phyloP scores from a whole-genome alignment of 2,888 invertebrate species.

The Caenorhabditis doughertyi region DNA sequence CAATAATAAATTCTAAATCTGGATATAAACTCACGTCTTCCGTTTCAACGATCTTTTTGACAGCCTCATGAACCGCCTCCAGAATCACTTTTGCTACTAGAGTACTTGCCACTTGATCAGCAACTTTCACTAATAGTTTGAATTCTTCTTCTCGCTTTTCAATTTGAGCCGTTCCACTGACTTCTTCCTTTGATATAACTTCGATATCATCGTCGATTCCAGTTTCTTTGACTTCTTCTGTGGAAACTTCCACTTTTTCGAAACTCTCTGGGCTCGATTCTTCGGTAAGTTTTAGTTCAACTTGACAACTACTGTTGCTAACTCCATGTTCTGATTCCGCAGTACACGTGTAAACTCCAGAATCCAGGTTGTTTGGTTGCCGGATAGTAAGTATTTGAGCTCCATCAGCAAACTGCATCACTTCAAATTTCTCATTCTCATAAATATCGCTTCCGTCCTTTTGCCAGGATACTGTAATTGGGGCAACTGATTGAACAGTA shows the following conservation, averaged over 20 bases:
- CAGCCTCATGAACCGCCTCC: conserved; percentile 79
- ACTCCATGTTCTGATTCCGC: conserved; percentile 75
- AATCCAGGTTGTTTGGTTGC: conserved; percentile 56
- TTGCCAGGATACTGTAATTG: conserved; percentile 71
- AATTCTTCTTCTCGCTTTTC: conserved; percentile 75
- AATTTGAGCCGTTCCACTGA: conserved; percentile 68
- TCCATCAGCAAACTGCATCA: conserved; percentile 73
- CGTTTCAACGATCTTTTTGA: conserved; percentile 66
- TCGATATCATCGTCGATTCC: conserved; percentile 67
- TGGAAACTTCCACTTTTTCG: conserved; percentile 38
- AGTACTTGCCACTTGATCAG: conserved; percentile 79
- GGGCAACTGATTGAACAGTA: conserved; percentile 66
- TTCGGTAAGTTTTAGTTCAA: conserved; percentile 48
- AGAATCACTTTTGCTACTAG: conserved; percentile 80
- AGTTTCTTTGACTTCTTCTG: conserved; percentile 55
- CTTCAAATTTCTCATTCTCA: conserved; percentile 70
- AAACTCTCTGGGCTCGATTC: conserved; percentile 50
- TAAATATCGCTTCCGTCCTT: conserved; percentile 67
- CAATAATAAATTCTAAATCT: not conserved
- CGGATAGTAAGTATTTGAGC: conserved; percentile 74
- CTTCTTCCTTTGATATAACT: conserved; percentile 53
- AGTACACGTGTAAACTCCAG: conserved; percentile 74
- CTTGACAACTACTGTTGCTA: conserved; percentile 70
- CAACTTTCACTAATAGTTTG: conserved; percentile 81
- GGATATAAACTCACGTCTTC: conserved; percentile 56